Conservation (phyloP, 2,888 invertebrate species). For the Caenorhabditis sinica region DNA sequence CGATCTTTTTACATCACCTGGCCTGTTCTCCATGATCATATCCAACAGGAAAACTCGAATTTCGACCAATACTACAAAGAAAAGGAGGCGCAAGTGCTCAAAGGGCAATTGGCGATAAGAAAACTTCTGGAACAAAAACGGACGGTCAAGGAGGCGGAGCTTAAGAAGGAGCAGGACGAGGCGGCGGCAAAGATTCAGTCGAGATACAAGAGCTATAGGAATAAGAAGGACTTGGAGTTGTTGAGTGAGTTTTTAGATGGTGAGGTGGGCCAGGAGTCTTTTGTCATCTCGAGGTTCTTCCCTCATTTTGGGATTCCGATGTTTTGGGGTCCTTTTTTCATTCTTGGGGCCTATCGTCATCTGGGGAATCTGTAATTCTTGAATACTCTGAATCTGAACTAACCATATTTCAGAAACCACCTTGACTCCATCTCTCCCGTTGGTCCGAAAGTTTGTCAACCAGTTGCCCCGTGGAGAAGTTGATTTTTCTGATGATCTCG, state of each 20-base stretch:
- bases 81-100: constrained; percentile 66
- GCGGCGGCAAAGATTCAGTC: constrained; percentile 73
- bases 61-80: constrained; percentile 69
- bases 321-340: no score
- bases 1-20: constrained; percentile 27
- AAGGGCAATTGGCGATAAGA: constrained; percentile 65
- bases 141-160: constrained; percentile 44
- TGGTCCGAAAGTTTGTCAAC: constrained; percentile 86
- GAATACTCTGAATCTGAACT: no score
- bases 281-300: neutral
- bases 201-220: constrained; percentile 69
- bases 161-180: constrained; percentile 60
- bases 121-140: constrained; percentile 60
- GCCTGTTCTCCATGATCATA: constrained; percentile 36
- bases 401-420: constrained; percentile 68
- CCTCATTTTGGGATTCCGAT: neutral
- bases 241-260: constrained; percentile 68
- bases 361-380: no score
- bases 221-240: constrained; percentile 67
- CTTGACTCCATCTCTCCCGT: constrained; percentile 72
- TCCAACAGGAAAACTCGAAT: constrained; percentile 59
- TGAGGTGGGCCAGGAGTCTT: neutral
- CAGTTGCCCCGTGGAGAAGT: constrained; percentile 69
- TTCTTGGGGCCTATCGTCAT: no score
- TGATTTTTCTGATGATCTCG: constrained; percentile 79